Conservation (phyloP, 2,888 invertebrate genomes). For the Cryptophagus acutangulus region DNA sequence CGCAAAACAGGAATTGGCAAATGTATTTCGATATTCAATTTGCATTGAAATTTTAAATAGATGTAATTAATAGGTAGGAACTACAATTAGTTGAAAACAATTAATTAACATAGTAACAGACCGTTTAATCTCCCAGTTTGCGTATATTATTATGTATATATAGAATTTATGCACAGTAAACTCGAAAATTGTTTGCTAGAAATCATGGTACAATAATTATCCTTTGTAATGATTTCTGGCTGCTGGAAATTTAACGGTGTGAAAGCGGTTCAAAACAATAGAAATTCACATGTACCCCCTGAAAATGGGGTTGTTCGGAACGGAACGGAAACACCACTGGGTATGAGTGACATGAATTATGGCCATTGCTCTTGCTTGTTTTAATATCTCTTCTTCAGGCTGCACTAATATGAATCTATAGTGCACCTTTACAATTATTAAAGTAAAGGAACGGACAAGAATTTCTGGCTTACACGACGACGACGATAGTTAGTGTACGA, state of each 20-base stretch:
- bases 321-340: constrained; percentile 34
- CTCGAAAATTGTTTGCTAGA: constrained; percentile 34
- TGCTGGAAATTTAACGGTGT: constrained; percentile 41
- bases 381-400: too few relatives aligned
- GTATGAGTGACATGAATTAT: constrained; percentile 38
- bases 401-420: too few relatives aligned
- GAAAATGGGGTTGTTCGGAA: too few relatives aligned
- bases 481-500: too few relatives aligned
- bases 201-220: constrained; percentile 41
- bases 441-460: too few relatives aligned
- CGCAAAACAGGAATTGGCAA: too few relatives aligned
- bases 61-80: constrained; percentile 31
- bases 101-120: constrained; percentile 37
- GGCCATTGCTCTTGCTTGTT: too few relatives aligned
- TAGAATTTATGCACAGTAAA: constrained; percentile 24
- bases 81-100: constrained; percentile 36
- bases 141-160: not conserved
- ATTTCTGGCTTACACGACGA: too few relatives aligned
- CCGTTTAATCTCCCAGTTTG: constrained; percentile 29
- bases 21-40: too few relatives aligned
- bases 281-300: constrained; percentile 28
- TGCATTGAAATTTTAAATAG: constrained; percentile 32
- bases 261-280: constrained; percentile 42
- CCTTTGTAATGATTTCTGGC: constrained; percentile 38
- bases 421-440: too few relatives aligned